Evolutionary conservation across 1,140 invertebrate species (phyloP).

Genomic region (Euura saliciscinereae): DNA sequence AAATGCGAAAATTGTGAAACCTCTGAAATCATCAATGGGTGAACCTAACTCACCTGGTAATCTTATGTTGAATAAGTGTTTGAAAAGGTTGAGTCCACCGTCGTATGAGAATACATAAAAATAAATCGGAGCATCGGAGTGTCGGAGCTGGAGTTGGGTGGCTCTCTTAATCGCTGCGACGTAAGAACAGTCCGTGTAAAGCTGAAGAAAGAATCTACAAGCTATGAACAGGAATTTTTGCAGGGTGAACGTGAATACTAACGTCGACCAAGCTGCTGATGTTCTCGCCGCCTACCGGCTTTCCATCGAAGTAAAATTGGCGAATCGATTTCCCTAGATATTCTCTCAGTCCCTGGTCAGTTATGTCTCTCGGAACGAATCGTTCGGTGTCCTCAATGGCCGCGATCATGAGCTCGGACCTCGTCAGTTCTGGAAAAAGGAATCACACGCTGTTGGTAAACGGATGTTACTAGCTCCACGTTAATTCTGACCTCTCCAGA

Average conservation of each 20-base stretch:
- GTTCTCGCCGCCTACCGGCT: neutral
- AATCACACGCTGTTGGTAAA: neutral
- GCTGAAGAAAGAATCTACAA: conserved; percentile 26
- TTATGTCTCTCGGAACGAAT: neutral
- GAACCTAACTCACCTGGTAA: neutral
- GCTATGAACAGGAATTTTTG: conserved; percentile 4
- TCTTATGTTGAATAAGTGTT: neutral
- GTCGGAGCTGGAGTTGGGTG: conserved; percentile 27
- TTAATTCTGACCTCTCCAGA: conserved; percentile 30
- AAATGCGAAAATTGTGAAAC: neutral
- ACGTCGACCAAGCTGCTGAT: neutral
- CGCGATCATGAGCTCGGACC: conserved; percentile 11
- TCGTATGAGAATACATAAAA: conserved; percentile 19
- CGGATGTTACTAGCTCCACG: conserved; percentile 16
- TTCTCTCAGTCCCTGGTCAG: neutral
- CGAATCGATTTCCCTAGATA: neutral
- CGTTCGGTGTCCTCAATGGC: neutral
- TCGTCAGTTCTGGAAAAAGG: conserved; percentile 15
- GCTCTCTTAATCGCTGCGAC: conserved; percentile 23
- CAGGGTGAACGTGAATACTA: neutral
- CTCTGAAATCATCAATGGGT: neutral
- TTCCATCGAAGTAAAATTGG: neutral
- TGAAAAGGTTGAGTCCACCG: conserved; percentile 13
- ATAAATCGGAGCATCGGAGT: conserved; percentile 15
- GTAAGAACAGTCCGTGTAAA: conserved; percentile 27